Base-by-base conservation (phyloP, 2,888 invertebrate genomes). In the Dione vanillae region DNA sequence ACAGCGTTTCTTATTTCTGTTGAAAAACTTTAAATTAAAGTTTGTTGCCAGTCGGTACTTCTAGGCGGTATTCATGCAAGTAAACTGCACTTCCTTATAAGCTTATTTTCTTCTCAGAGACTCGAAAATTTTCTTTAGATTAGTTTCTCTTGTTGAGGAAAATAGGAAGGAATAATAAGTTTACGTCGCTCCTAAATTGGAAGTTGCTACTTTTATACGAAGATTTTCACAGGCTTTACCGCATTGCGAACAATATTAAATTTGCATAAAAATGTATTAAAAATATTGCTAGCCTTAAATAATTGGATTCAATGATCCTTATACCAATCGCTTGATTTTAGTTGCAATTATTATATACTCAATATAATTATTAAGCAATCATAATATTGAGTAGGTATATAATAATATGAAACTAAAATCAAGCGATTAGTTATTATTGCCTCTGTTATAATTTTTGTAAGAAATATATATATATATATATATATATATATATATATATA, bases 101-200 rank as follows among this genome's bases (percentile, higher is more conserved):
- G 91, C 89, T 92, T 90, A 92, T 92, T 92, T 92, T 92, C 78
- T 88, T 90, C 85, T 83, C 82, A 82, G 87, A 81, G 87, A 87
- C 90, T 88, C 88, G 90, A 92, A 92, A 92, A 91, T 90, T 92
- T 92, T 91, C 90, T 92, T 92, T 91, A 92, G 90, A 92, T 92
- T 92, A 93, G 92, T 92, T 93, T 91, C 88, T 89, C 90, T 91
- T 92, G 91, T 92, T 91, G 90, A 82, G 88, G 78, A 88, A 91
- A 92, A 92, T 89, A 90, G 85, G 83, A 87, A 82, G 84, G 88
- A 89, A 91, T 91, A 92, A 91, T 90, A 91, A 90, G 90, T 87
- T 87, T 80, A 84, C 83, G 84, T 86, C 85, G 86, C 82, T 82
- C 84, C 85, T 85, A 85, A 90, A 91, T 91, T 90, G 90, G 89